These are phyloP conservation scores for Phasia obesa DNA, from an alignment of 2,888 invertebrate species.

Conservation along the genomic window DNA sequence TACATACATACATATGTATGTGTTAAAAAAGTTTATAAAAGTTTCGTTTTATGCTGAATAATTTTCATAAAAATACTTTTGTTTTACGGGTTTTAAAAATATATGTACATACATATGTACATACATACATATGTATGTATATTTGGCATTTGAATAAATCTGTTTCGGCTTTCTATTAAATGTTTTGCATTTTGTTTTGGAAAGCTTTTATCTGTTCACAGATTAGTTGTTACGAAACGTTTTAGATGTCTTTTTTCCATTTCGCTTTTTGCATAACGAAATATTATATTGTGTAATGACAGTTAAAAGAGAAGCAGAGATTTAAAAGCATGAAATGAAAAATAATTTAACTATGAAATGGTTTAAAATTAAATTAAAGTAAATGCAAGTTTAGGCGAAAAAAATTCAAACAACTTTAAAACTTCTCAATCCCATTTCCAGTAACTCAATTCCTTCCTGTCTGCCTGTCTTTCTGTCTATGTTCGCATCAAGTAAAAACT, in stretches of 20 bases:
- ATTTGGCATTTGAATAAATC: slow-evolving; percentile 33
- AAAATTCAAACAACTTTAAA: too few relatives aligned
- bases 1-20: too few relatives aligned
- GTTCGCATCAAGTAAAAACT: too few relatives aligned
- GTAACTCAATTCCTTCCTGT: too few relatives aligned
- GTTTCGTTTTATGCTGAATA: not conserved
- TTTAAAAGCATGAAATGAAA: slow-evolving; percentile 42
- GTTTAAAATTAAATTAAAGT: too few relatives aligned
- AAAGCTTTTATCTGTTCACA: slow-evolving; percentile 51
- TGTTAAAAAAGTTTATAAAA: slow-evolving; percentile 27
- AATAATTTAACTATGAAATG: too few relatives aligned
- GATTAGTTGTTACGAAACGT: slow-evolving; percentile 55
- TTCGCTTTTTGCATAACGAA: slow-evolving; percentile 34
- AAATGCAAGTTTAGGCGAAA: too few relatives aligned
- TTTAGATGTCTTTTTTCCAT: slow-evolving; percentile 18
- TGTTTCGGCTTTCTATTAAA: slow-evolving; percentile 22
- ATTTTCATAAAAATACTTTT: slow-evolving; percentile 13
- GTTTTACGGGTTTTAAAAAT: slow-evolving; percentile 16
- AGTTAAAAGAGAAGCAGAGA: slow-evolving; percentile 11
- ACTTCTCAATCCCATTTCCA: too few relatives aligned
- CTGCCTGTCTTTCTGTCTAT: too few relatives aligned
- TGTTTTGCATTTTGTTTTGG: slow-evolving; percentile 20
- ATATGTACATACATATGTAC: too few relatives aligned
- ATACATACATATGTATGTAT: too few relatives aligned
- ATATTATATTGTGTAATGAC: slow-evolving; percentile 15